These are phyloP conservation scores for Gyrodactylus salaris DNA, from an alignment of 1,140 invertebrate species.

Conservation along the genomic window DNA sequence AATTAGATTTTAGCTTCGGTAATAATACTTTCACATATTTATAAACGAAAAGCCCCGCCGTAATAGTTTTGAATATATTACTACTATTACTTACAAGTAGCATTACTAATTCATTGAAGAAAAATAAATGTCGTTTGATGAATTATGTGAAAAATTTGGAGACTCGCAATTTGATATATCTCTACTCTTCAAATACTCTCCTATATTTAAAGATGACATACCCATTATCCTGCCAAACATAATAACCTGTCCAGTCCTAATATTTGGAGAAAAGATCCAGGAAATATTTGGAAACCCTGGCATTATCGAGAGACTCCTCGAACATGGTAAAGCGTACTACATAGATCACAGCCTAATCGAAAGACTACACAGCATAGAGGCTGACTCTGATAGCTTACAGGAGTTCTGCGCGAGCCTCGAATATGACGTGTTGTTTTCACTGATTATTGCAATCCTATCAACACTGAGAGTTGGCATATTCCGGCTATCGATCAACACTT, in stretches of 20 bases:
- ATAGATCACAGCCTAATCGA: background rate
- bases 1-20: too few species aligned
- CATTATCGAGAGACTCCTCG: background rate
- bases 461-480: background rate
- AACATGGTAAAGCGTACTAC: background rate
- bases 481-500: background rate
- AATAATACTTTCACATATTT: too few species aligned
- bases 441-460: background rate
- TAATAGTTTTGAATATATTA: too few species aligned
- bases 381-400: background rate
- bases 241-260: background rate
- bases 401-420: background rate
- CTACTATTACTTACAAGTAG: too few species aligned
- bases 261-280: background rate
- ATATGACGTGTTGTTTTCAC: background rate
- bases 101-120: too few species aligned
- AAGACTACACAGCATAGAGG: background rate
- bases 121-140: background rate
- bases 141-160: background rate
- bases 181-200: background rate
- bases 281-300: background rate
- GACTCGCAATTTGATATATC: background rate
- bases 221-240: background rate
- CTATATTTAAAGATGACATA: background rate
- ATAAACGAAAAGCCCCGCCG: too few species aligned